Percentiles rank a stretch among this genome's conserved stretches.
Conservation (phyloP, 2,888 invertebrate genomes). For the Tromatobia lineatoria region DNA sequence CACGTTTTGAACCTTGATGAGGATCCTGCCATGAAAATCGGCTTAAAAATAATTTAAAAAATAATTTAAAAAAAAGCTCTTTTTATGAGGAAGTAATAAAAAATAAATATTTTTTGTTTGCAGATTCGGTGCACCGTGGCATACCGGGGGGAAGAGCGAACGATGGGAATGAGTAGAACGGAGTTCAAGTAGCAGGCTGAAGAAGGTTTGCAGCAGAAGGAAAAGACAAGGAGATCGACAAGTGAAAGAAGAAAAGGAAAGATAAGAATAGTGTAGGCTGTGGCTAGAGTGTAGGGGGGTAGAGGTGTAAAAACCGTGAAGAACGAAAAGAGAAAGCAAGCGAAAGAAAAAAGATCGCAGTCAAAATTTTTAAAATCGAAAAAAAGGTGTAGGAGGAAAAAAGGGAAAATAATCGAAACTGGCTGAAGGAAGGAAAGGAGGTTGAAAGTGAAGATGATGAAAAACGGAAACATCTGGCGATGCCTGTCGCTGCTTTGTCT, state of each 20-base stretch:
- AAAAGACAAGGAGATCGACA: conserved; percentile 60
- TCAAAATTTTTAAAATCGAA: not conserved
- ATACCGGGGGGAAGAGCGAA: conserved; percentile 74
- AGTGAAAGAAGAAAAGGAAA: conserved; percentile 11
- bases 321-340: conserved; percentile 15
- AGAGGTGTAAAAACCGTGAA: conserved; percentile 29
- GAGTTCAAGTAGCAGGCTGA: conserved; percentile 77
- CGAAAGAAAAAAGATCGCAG: conserved; percentile 17
- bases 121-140: conserved; percentile 75
- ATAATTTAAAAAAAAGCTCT: too few relatives aligned
- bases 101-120: conserved; percentile 29
- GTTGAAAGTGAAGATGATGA: conserved; percentile 60
- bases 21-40: too few relatives aligned
- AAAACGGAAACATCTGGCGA: conserved; percentile 67
- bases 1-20: too few relatives aligned
- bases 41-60: too few relatives aligned
- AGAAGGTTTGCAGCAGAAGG: conserved; percentile 64
- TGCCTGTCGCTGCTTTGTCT: conserved; percentile 70
- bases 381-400: not conserved
- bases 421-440: conserved; percentile 50
- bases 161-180: conserved; percentile 77
- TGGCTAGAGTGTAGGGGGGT: conserved; percentile 3
- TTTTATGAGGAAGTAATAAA: too few relatives aligned
- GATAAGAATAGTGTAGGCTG: conserved; percentile 20
- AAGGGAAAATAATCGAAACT: conserved; percentile 41